Percentiles rank a stretch among this genome's conserved stretches.
These are phyloP conservation scores for Prorops nasuta DNA, from an alignment of 1,140 invertebrate species.

Conservation along the genomic window DNA sequence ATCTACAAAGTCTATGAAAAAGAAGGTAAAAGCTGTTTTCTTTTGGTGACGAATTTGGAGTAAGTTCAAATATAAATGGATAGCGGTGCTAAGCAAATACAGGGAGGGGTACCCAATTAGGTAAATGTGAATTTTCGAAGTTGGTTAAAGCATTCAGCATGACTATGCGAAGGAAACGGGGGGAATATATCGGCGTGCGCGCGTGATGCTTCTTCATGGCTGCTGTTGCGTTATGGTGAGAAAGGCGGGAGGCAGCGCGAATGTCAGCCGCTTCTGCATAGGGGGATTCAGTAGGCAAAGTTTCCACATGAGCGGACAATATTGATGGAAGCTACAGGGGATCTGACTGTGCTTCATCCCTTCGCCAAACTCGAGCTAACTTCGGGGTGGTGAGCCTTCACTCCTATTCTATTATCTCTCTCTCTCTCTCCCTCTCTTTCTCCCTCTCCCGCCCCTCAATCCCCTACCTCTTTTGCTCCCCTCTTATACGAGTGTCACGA, in stretches of 20 bases:
- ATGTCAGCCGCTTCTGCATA: constrained; percentile 41
- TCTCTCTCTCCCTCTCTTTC: constrained; percentile 18
- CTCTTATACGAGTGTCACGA: too few species aligned
- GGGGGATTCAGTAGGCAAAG: constrained; percentile 46
- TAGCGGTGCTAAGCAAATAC: constrained; percentile 48
- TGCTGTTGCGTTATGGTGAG: constrained; percentile 46
- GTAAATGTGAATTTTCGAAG: constrained; percentile 51
- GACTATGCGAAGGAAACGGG: constrained; percentile 16
- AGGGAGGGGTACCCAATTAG: constrained; percentile 52
- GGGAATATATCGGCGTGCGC: constrained; percentile 1
- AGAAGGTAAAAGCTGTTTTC: too few species aligned
- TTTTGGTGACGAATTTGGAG: too few species aligned
- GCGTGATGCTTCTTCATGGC: not conserved
- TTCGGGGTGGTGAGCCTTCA: constrained; percentile 27
- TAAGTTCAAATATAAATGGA: constrained; percentile 51
- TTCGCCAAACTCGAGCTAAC: constrained; percentile 46
- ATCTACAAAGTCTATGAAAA: too few species aligned
- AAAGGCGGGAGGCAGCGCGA: constrained; percentile 50
- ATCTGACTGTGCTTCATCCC: constrained; percentile 45
- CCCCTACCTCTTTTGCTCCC: too few species aligned
- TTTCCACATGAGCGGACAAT: constrained; percentile 55
- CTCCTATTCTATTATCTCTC: constrained; percentile 14
- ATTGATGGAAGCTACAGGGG: constrained; percentile 53
- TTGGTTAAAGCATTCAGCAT: constrained; percentile 38
- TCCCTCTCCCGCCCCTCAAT: too few species aligned